Evolutionary conservation across 2,113 vertebrate species (phyloP), one percentile per base, ranked within the genome.

Genomic region (Dendropsophus ebraccatus): DNA sequence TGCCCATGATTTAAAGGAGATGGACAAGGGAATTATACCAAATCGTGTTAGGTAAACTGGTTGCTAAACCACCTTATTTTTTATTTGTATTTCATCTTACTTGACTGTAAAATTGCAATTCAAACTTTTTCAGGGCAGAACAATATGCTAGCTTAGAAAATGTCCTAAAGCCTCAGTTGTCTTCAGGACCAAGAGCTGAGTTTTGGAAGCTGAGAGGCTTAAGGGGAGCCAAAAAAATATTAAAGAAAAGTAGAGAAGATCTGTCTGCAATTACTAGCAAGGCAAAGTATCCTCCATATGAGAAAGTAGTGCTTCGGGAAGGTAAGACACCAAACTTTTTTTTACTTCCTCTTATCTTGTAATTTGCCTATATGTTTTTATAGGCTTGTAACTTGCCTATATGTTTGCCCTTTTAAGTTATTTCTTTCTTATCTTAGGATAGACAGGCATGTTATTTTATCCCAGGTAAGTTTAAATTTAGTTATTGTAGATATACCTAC

Each of bases 121-220:
- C 35, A n/a, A 10, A 14, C 3, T 41, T 41, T 78, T 16, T 74
- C 92, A 99, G 98, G 89, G 98, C 98, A 0, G 97, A 99, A 89
- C 95, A 95, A 41, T 87, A 99, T 0, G 96, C 97, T 70, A 96
- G 90, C 35, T 69, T 95, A 10, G 97, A 99, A 90, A 91, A 94
- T 0, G 88, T 92, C 0, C 95, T 97, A 90, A 94, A 72, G 88
- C 89, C 0, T 88, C 90, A 0, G 91, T 92, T 87, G 5, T 62
- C 90, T 4, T 88, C 95, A 0, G 96, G 93, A 0, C 92, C 95
- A 0, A 93, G 97, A 2, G 98, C 97, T 0, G 98, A 99, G 89
- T 99, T 99, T 90, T 99, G 98, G 98, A 96, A 98, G 90, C 94
- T 99, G 72, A 94, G 98, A 19, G 98, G 98, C 4, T 94, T 99